These are phyloP conservation scores for Pipra filicauda DNA, from an alignment of 2,113 vertebrate genomes.

Conservation along the genomic window DNA sequence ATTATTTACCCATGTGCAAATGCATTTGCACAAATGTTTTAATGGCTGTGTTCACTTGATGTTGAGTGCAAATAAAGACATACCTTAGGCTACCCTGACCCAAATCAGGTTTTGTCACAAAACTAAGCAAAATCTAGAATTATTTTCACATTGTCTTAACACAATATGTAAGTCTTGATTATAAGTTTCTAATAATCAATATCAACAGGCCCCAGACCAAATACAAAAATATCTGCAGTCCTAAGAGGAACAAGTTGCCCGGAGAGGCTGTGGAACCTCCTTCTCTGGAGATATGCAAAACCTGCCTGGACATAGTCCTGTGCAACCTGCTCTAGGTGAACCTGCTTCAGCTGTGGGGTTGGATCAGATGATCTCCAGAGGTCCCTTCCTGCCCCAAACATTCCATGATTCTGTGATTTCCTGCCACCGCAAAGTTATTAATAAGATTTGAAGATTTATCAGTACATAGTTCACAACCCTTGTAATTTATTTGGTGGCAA, in stretches of 20 bases:
- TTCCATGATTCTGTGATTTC: neutral
- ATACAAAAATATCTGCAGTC: neutral
- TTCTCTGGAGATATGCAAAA: neutral
- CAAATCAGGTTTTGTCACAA: neutral
- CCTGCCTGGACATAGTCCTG: neutral
- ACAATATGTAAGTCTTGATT: neutral
- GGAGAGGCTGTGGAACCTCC: neutral
- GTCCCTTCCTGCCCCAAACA: neutral
- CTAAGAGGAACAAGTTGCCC: neutral
- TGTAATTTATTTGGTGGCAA: neutral
- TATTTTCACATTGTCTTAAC: neutral
- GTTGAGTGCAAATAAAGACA: neutral
- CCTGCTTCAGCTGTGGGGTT: neutral
- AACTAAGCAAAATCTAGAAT: neutral
- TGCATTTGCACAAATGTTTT: neutral
- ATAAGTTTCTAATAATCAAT: neutral
- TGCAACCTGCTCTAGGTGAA: neutral
- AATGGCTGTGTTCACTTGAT: neutral
- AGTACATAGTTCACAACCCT: neutral
- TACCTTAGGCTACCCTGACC: neutral
- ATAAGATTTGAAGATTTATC: neutral
- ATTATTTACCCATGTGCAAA: neutral
- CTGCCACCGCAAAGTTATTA: neutral
- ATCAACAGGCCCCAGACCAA: neutral
- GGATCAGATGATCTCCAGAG: neutral